Conservation (phyloP, 2,888 invertebrate species). For the Drosophila flavopinicola region DNA sequence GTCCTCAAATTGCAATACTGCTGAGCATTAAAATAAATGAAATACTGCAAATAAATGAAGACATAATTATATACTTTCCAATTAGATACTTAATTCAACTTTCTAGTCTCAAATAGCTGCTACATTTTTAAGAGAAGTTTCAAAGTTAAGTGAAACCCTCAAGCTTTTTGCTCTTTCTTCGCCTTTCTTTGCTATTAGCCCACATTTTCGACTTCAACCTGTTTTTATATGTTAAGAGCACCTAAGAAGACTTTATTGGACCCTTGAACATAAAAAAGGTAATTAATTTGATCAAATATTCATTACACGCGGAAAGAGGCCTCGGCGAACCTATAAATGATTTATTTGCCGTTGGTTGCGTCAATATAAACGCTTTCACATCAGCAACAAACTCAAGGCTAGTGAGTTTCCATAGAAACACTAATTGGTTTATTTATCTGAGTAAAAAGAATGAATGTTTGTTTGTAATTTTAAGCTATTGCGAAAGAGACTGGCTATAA, state of each 20-base stretch:
- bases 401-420: too few species aligned
- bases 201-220: constrained; percentile 5
- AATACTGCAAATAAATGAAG: too few species aligned
- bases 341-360: too few species aligned
- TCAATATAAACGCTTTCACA: background rate
- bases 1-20: constrained; percentile 7
- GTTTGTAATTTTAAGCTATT: too few species aligned
- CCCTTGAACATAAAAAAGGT: background rate
- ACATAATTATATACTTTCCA: background rate
- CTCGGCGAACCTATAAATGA: background rate
- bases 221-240: background rate
- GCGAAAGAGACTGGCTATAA: too few species aligned
- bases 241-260: background rate
- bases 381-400: background rate
- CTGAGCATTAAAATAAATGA: background rate
- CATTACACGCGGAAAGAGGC: background rate
- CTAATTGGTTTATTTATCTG: too few species aligned
- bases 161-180: background rate
- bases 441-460: too few species aligned
- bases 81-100: background rate
- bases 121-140: constrained; percentile 6
- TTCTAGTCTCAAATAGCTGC: too few species aligned
- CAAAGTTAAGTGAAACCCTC: constrained; percentile 28
- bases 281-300: background rate
- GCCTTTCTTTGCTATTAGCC: constrained; percentile 3